Evolutionary conservation across 2,888 invertebrate genomes (phyloP).

Genomic region (Chaitophorus viminalis): DNA sequence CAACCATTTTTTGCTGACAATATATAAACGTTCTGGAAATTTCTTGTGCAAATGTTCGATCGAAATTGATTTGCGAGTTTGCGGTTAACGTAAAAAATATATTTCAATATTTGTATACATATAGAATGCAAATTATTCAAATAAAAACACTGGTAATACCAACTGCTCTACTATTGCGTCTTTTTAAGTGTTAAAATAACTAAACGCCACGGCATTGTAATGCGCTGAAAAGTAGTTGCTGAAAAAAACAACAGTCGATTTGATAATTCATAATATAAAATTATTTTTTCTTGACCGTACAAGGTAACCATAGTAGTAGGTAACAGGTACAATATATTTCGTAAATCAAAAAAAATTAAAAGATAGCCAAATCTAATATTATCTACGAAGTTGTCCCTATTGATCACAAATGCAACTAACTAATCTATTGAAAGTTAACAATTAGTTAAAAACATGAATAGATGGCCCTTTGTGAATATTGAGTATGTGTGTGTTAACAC

Average conservation of each 20-base stretch:
- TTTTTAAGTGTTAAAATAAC: conserved; percentile 25
- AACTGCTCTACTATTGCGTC: conserved; percentile 15
- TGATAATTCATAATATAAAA: too few species aligned
- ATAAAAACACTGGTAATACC: conserved; percentile 8
- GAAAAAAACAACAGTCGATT: conserved; percentile 27
- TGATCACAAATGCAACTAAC: too few species aligned
- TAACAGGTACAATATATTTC: too few species aligned
- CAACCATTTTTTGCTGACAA: background rate
- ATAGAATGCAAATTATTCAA: conserved; percentile 9
- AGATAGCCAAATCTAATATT: too few species aligned
- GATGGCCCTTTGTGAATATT: too few species aligned
- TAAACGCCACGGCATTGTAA: conserved; percentile 19
- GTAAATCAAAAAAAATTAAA: too few species aligned
- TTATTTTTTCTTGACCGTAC: too few species aligned
- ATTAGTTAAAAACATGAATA: too few species aligned
- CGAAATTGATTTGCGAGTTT: conserved; percentile 14
- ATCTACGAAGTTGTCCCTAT: too few species aligned
- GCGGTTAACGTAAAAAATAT: background rate
- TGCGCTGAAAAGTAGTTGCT: background rate
- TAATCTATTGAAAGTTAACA: too few species aligned
- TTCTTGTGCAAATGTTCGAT: background rate
- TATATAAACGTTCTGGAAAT: conserved; percentile 3
- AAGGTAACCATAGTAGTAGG: too few species aligned
- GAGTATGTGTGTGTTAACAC: too few species aligned
- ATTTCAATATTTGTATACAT: background rate